Evolutionary conservation across 2,113 vertebrate species (phyloP), one percentile per base, ranked within the genome.

Genomic region (Zosterops lateralis): DNA sequence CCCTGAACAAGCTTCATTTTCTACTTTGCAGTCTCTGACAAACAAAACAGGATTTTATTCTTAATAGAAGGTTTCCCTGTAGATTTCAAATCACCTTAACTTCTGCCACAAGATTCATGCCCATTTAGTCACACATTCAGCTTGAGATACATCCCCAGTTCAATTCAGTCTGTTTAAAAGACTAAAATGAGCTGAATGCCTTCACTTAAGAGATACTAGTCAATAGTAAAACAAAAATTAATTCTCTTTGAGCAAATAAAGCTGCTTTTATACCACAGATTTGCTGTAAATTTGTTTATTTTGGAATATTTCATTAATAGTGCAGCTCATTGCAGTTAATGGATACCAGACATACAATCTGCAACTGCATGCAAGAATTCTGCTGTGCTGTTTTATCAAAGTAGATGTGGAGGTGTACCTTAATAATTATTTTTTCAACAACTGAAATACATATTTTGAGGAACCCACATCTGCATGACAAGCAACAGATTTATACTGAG

Each of bases 1-100:
- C 44, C 48, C 74, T 60, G 18, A 64, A 38, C 26, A 64, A 84
- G 31, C 25, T 28, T 6, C 1, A 14, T 50, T 84, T 73, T 3
- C 0, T 40, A 45, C 22, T 57, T 18, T 12, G 17, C 0, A 0
- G 65, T 47, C 28, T 66, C 40, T 92, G 47, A 17, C 40, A 72
- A 34, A 81, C 31, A 60, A 61, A 36, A 38, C 4, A 29, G 10
- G 12, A 32, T 77, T 87, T 81, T 47, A 16, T 38, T 77, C 42
- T 10, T 36, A 70, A 84, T 0, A 56, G 7, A 53, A 71, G 14
- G 7, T 25, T 86, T 73, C 28, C 26, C 38, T 45, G 44, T 42
- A 78, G 48, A n/a, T 60, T 82, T 81, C 58, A 48, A 81, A 92
- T 68, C 45, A 79, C 18, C 34, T 82, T 20, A 89, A 58, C 24